Evolutionary conservation across 2,797 vertebrate species (phyloP).

Genomic region (Anomalospiza imberbis): DNA sequence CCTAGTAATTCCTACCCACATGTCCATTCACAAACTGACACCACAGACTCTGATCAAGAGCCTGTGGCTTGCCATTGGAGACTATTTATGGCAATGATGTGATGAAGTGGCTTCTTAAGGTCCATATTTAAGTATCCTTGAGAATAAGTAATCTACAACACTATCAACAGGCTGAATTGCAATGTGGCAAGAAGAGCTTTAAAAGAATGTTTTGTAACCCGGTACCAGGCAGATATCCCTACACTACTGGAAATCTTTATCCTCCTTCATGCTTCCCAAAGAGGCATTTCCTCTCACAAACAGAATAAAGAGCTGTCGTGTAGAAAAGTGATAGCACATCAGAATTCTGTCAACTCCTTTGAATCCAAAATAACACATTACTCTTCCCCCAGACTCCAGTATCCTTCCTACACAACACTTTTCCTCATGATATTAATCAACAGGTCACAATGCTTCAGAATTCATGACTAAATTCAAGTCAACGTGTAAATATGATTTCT

Average conservation of each 20-base stretch:
- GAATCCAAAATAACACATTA: not conserved
- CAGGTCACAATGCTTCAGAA: not conserved
- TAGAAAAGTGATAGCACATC: not conserved
- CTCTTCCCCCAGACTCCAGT: not conserved
- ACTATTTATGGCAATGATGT: not conserved
- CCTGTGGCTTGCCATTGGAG: not conserved
- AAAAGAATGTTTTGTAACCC: not conserved
- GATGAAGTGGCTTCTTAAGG: not conserved
- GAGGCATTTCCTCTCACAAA: not conserved
- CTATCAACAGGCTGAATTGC: not conserved
- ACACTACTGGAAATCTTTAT: not conserved
- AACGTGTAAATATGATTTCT: not conserved
- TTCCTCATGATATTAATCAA: not conserved
- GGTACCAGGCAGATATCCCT: not conserved
- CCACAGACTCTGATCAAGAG: not conserved
- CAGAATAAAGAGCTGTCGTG: not conserved
- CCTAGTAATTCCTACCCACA: not conserved
- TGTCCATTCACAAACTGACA: not conserved
- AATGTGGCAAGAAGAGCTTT: not conserved
- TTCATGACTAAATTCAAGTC: not conserved
- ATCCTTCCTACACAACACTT: constrained; percentile 20
- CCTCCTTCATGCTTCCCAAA: not conserved
- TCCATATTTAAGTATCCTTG: not conserved
- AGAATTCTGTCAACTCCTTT: constrained; percentile 8
- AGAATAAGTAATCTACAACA: not conserved